Evolutionary conservation across 2,113 vertebrate genomes (phyloP).

Genomic region (Osmerus eperlanus): DNA sequence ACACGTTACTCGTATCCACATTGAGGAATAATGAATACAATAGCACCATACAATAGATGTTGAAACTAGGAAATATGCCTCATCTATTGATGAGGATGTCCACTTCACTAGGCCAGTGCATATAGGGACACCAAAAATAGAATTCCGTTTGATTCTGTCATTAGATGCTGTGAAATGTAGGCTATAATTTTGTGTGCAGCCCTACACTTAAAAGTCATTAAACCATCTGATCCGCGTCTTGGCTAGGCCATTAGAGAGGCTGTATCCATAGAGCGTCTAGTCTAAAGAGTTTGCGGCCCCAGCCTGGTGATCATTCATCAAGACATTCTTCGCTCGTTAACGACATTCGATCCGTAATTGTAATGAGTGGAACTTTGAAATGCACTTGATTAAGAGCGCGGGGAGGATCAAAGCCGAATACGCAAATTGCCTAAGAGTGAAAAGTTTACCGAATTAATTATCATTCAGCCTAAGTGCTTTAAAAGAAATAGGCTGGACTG

Average conservation of each 20-base stretch:
- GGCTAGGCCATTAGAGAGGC: neutral
- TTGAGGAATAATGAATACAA: constrained; percentile 11
- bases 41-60: neutral
- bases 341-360: constrained; percentile 36
- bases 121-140: too few relatives aligned
- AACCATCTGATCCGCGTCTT: too few relatives aligned
- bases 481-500: constrained; percentile 42
- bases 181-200: too few relatives aligned
- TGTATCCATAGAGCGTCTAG: neutral
- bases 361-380: constrained; percentile 51
- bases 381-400: constrained; percentile 48
- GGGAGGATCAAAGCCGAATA: constrained; percentile 55
- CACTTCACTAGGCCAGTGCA: too few relatives aligned
- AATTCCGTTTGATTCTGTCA: too few relatives aligned
- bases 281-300: neutral
- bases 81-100: too few relatives aligned
- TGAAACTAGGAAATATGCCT: too few relatives aligned
- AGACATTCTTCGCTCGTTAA: constrained; percentile 25
- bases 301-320: constrained; percentile 8
- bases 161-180: too few relatives aligned
- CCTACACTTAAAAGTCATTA: too few relatives aligned
- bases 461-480: constrained; percentile 41
- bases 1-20: constrained; percentile 14
- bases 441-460: constrained; percentile 57
- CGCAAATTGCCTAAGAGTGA: constrained; percentile 42